A percentile compares a stretch with the other conserved stretches of the same genome.
Evolutionary conservation across 2,113 vertebrate species (phyloP).

Genomic region (Rallus limicola): DNA sequence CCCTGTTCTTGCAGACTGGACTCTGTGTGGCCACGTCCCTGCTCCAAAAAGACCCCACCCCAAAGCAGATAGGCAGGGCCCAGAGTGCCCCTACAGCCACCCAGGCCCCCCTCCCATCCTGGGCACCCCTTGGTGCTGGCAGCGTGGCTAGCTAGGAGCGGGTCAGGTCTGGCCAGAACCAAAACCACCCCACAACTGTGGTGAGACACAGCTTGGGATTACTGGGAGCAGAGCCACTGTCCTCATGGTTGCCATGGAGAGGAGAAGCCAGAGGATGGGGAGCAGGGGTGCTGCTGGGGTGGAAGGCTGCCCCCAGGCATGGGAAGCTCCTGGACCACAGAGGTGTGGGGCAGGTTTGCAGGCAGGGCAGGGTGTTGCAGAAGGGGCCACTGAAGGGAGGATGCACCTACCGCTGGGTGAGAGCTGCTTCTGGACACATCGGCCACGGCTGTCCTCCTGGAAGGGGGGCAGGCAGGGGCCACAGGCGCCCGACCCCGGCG

Average conservation of each 20-base stretch:
- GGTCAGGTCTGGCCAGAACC: not conserved
- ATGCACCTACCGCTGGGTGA: constrained; percentile 38
- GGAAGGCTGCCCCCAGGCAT: not conserved
- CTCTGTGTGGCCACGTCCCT: accelerated
- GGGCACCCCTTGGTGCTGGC: not conserved
- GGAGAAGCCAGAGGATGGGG: not conserved
- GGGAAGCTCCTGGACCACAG: not conserved
- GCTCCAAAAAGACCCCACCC: accelerated
- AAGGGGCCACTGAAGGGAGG: not conserved
- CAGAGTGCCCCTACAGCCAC: not conserved
- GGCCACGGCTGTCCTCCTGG: constrained; percentile 76
- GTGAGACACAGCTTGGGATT: accelerated
- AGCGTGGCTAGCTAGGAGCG: not conserved
- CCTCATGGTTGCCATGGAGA: not conserved
- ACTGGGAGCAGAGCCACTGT: not conserved
- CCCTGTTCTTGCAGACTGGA: not conserved
- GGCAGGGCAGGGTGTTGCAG: not conserved
- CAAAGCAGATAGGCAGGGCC: not conserved
- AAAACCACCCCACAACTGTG: not conserved
- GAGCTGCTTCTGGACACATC: constrained; percentile 71
- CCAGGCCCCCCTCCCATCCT: not conserved
- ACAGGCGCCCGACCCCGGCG: constrained; percentile 70
- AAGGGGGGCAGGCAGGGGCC: constrained; percentile 86
- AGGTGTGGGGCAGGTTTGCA: not conserved
- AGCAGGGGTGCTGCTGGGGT: not conserved